Conservation (phyloP, 2,113 vertebrate genomes). For the Xiphorhynchus elegans region DNA sequence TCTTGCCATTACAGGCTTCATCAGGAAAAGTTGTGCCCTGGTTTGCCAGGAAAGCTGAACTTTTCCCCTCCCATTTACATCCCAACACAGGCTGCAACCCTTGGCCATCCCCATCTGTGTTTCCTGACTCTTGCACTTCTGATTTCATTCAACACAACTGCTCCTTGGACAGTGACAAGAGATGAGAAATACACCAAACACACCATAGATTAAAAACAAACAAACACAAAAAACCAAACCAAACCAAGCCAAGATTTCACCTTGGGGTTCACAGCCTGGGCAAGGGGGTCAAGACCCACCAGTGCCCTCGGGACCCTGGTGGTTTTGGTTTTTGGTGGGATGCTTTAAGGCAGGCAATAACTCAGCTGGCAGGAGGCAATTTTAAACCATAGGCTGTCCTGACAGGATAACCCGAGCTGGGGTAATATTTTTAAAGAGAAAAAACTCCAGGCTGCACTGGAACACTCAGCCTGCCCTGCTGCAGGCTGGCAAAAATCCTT, state of each 20-base stretch:
- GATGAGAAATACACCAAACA: not conserved
- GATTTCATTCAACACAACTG: fast-evolving
- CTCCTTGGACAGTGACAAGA: fast-evolving
- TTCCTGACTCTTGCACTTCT: not conserved
- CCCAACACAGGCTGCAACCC: not conserved
- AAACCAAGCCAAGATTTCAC: not conserved
- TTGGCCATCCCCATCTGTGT: fast-evolving
- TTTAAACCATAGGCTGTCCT: not conserved
- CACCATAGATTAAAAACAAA: too few species aligned
- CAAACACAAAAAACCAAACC: too few species aligned
- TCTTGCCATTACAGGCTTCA: fast-evolving
- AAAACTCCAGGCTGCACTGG: not conserved
- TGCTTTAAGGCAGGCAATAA: not conserved
- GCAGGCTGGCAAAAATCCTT: not conserved
- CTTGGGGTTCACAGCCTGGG: not conserved
- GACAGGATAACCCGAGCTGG: not conserved
- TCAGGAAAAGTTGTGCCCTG: not conserved
- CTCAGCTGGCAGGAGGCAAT: not conserved
- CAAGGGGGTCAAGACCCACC: not conserved
- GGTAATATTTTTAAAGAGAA: not conserved
- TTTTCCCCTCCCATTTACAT: not conserved
- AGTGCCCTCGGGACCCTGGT: not conserved
- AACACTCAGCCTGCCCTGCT: fast-evolving
- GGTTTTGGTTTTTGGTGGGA: not conserved
- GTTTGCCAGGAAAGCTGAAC: not conserved